Conservation (phyloP, 2,888 invertebrate species). For the Arge pagana region DNA sequence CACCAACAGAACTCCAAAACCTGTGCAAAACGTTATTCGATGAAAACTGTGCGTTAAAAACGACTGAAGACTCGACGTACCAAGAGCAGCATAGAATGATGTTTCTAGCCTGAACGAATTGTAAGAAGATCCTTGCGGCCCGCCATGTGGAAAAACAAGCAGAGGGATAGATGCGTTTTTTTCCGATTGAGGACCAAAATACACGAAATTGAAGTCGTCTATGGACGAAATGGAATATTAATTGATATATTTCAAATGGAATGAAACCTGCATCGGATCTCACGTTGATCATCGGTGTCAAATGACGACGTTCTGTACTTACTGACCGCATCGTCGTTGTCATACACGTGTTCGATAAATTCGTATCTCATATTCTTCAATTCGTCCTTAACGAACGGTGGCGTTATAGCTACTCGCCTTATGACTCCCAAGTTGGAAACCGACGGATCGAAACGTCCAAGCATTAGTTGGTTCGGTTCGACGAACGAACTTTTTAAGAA, state of each 20-base stretch:
- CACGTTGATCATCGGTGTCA: neutral
- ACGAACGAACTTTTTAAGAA: conserved; percentile 50
- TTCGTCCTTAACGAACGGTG: conserved; percentile 50
- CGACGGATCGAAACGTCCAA: conserved; percentile 46
- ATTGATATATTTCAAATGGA: no score
- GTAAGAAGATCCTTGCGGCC: conserved; percentile 73
- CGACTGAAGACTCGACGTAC: conserved; percentile 56
- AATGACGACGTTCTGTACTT: conserved; percentile 56
- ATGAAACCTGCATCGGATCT: neutral
- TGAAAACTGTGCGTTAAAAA: conserved; percentile 2
- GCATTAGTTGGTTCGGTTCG: conserved; percentile 42
- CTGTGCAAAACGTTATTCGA: conserved; percentile 55
- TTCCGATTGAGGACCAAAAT: conserved; percentile 64
- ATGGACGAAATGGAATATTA: conserved; percentile 25
- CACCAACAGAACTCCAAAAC: conserved; percentile 68
- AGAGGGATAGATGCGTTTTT: conserved; percentile 65
- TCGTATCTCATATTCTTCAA: conserved; percentile 57
- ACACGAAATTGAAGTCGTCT: conserved; percentile 70
- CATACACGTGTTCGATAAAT: conserved; percentile 61
- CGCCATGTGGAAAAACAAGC: conserved; percentile 81
- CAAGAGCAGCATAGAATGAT: conserved; percentile 67
- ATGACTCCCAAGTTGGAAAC: conserved; percentile 55
- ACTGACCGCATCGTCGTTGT: conserved; percentile 61
- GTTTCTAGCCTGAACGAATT: conserved; percentile 68
- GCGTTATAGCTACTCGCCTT: conserved; percentile 59